These are phyloP conservation scores for Rhynchotus rufescens DNA, from an alignment of 2,797 vertebrate species.

Conservation along the genomic window DNA sequence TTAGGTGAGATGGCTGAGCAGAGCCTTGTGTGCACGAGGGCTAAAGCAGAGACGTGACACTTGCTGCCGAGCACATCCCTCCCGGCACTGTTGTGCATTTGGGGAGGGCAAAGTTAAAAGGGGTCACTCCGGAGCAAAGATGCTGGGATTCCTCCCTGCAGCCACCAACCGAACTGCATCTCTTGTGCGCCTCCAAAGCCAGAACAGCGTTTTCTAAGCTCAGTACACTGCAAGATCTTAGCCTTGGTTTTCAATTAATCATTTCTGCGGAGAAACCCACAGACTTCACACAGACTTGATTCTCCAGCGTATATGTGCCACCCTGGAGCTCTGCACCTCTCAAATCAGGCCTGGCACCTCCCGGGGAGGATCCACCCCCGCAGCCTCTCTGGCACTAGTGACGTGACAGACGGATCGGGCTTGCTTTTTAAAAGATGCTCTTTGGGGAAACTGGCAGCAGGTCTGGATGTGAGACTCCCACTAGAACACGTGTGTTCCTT, in stretches of 20 bases:
- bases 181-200: accelerated
- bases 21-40: not conserved
- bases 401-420: accelerated
- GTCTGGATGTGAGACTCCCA: not conserved
- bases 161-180: not conserved
- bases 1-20: not conserved
- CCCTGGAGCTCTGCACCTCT: not conserved
- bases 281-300: not conserved
- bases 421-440: not conserved
- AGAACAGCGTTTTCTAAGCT: not conserved
- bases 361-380: not conserved
- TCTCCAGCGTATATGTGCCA: accelerated
- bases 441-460: not conserved
- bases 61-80: accelerated
- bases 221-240: not conserved
- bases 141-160: not conserved
- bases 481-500: not conserved
- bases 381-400: not conserved
- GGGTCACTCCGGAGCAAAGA: not conserved
- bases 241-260: not conserved
- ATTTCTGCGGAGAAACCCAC: not conserved
- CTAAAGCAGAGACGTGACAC: not conserved
- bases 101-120: not conserved
- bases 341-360: not conserved
- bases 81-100: not conserved